Conservation (phyloP, 2,797 vertebrate genomes). For the Kryptolebias ocellatus region DNA sequence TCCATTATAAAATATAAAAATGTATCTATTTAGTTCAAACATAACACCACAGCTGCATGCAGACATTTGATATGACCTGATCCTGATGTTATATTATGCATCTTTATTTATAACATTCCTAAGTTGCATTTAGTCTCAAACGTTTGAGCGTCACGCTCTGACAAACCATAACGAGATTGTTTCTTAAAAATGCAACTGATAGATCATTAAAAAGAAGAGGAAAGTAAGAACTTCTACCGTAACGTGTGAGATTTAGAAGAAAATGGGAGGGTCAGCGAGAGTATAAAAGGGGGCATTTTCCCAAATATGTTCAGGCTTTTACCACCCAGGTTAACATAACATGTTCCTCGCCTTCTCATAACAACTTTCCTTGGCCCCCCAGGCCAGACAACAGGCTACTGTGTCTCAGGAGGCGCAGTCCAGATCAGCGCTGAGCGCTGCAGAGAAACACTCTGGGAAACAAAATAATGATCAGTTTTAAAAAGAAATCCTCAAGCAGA, state of each 20-base stretch:
- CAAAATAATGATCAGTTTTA: constrained; percentile 25
- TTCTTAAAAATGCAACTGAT: not conserved
- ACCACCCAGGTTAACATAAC: constrained; percentile 80
- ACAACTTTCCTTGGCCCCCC: constrained; percentile 52
- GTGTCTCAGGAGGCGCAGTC: constrained; percentile 68
- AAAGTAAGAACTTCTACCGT: not conserved
- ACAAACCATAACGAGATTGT: not conserved
- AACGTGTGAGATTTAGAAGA: constrained; percentile 10
- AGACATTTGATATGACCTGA: too few relatives aligned
- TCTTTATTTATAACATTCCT: too few relatives aligned
- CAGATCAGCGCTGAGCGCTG: constrained; percentile 39
- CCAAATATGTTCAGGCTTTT: constrained; percentile 70
- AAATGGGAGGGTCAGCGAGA: constrained; percentile 43
- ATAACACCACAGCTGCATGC: too few relatives aligned
- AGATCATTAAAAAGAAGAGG: not conserved
- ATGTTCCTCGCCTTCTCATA: constrained; percentile 74
- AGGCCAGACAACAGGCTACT: constrained; percentile 76
- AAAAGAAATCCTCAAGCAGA: not conserved
- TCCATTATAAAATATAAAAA: too few relatives aligned
- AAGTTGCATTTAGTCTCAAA: not conserved
- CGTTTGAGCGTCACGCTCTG: not conserved
- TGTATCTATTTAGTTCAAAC: too few relatives aligned
- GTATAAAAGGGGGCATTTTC: constrained; percentile 66
- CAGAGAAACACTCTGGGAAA: constrained; percentile 31
- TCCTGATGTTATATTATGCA: too few relatives aligned